Evolutionary conservation across 2,888 invertebrate species (phyloP), one percentile per base, ranked within the genome.

Genomic region (Temnothorax ravouxi): DNA sequence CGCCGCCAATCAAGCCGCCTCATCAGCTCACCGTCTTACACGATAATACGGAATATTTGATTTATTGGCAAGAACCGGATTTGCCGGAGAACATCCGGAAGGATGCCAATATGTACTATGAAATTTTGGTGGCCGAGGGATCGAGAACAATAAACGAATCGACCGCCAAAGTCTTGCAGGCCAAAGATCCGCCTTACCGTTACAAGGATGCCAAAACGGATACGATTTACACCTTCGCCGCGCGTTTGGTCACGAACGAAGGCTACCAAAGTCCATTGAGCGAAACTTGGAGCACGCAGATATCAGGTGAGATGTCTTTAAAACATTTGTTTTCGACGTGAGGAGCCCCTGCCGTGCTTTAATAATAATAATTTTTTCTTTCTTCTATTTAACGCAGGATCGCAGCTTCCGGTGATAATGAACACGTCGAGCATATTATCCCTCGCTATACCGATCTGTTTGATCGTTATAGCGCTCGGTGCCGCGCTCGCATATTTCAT

Each of bases 181-280:
- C 95, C 3, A 95, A 96, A 29, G 95, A 97, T 3, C 96, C 97
- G 0, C 74, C 74, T 34, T 96, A 96, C 91, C 94, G 95, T 15
- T 95, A 95, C 71, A 95, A 95, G 0, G 95, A 95, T 89, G 95
- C 96, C 0, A 95, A 96, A 59, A 92, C 93, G 11, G 95, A 95
- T 38, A 93, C 94, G 9, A 94, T 96, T 88, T 97, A 96, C 91
- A 95, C 96, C 0, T 97, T 97, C 85, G 97, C 96, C 38, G 97
- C 97, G 0, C 95, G 96, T 52, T 94, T 96, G 0, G 95, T 96
- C 77, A 96, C 97, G 0, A 93, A 95, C 0, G 96, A 96, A 1
- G 97, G 97, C 0, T 97, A 96, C 92, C 95, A 93, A 86, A 97
- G 97, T 84, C 93, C 95, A 29, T 92, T 96, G 44, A 97, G 97